Base-by-base conservation (phyloP, 2,888 invertebrate genomes). In the Bellardia pandia region DNA sequence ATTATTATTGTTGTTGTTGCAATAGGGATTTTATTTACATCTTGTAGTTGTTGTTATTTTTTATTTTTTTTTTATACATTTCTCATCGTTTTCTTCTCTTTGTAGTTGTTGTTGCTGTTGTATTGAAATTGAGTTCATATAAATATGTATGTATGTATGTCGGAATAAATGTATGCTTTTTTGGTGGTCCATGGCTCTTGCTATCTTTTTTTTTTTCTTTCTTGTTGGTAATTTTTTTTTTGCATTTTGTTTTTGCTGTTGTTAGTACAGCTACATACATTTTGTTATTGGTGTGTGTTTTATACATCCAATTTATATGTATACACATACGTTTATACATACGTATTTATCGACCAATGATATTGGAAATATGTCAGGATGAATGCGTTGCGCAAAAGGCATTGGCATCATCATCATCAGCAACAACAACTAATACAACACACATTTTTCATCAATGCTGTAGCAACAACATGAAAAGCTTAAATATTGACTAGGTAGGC, bases 331-430 rank as follows among this genome's bases (percentile, higher is more conserved):
- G 33, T 33, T 33, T 33, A 23, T 68, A 66, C 51, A 83, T 79
- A 69, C 68, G n/a, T 56, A 84, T 81, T 92, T 92, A 92, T 92
- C 92, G 92, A 92, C 92, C 92, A 92, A 92, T 92, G 92, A 92
- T 92, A 92, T 92, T 92, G 92, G 92, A 92, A 92, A 92, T 92
- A 92, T 92, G 92, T 92, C 92, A 92, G 85, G 92, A 91, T 92
- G 92, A 87, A 87, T 87, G 87, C 87, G 85, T 87, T 87, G 87
- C 87, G 87, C 87, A 87, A 87, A 82, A 87, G 87, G 85, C 86
- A 88, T 84, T 85, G 85, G 78, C 89, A 83, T 88, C 88, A 82
- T 84, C 79, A 78, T 77, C 80, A 77, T 69, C 85, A 84, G 48
- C 58, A 72, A 16, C 23, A 71, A 51, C 60, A 69, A 51, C 23